Evolutionary conservation across 1,140 invertebrate genomes (phyloP).

Genomic region (Carposina sasakii): DNA sequence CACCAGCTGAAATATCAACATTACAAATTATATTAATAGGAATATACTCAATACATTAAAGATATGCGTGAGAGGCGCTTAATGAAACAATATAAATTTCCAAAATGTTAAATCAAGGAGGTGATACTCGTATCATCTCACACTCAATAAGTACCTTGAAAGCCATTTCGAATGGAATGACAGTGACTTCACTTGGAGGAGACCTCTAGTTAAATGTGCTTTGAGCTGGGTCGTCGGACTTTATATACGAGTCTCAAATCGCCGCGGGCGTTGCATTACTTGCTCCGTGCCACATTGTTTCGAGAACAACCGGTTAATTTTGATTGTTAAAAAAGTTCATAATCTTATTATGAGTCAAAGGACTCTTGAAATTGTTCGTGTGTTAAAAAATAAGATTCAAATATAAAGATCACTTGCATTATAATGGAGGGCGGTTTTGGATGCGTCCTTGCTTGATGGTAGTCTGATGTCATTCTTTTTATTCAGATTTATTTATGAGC

Average conservation of each 20-base stretch:
- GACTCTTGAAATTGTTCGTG: conserved; percentile 23
- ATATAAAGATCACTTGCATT: conserved; percentile 52
- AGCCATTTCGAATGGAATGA: conserved; percentile 44
- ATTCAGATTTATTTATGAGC: too few relatives aligned
- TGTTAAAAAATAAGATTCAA: conserved; percentile 37
- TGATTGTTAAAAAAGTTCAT: conserved; percentile 20
- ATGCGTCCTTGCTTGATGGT: conserved; percentile 31
- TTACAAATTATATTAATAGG: too few relatives aligned
- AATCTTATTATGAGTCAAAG: conserved; percentile 8
- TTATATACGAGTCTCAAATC: conserved; percentile 45
- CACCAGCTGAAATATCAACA: conserved; percentile 50
- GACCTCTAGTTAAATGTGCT: conserved; percentile 57
- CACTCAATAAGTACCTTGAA: conserved; percentile 52
- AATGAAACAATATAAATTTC: too few relatives aligned
- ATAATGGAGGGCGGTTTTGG: conserved; percentile 36
- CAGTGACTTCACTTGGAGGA: conserved; percentile 48
- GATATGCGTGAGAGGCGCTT: too few relatives aligned
- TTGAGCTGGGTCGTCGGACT: conserved; percentile 28
- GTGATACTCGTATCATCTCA: too few relatives aligned
- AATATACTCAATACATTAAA: too few relatives aligned
- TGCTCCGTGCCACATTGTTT: conserved; percentile 18
- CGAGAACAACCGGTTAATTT: conserved; percentile 35
- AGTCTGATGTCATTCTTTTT: background rate
- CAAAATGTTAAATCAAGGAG: too few relatives aligned
- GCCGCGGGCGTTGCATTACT: conserved; percentile 43